Conservation (phyloP, 2,113 vertebrate genomes). For the Sialia sialis region DNA sequence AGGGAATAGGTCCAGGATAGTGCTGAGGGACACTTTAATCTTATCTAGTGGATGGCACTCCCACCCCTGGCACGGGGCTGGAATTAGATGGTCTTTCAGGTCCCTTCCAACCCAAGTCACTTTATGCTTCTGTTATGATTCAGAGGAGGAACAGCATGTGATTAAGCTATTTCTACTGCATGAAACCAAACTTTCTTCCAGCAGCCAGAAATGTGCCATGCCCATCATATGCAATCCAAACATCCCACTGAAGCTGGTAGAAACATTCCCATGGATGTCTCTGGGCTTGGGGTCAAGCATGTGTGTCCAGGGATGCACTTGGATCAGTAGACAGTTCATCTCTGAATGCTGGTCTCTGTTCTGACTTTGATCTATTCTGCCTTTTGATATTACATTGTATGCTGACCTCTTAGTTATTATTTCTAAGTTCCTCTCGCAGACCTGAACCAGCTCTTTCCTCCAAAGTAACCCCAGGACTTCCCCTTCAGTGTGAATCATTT, state of each 20-base stretch:
- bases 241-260: neutral
- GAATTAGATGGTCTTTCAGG: neutral
- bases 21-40: neutral
- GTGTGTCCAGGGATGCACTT: neutral
- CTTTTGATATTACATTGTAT: neutral
- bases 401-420: neutral
- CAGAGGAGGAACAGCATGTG: neutral
- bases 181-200: neutral
- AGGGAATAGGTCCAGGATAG: neutral
- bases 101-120: neutral
- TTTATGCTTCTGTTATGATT: neutral
- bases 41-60: neutral
- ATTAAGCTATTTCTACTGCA: neutral
- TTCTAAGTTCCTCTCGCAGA: neutral
- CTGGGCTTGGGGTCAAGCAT: fast-evolving
- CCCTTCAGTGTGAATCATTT: neutral
- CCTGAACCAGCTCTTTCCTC: neutral
- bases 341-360: neutral
- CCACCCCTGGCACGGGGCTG: neutral
- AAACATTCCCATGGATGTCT: neutral
- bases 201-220: neutral
- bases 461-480: neutral
- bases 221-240: neutral
- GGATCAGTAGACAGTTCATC: neutral
- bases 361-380: neutral